A percentile compares a stretch with the other conserved stretches of the same genome.
These are phyloP conservation scores for Drosophila mauritiana DNA, from an alignment of 1,140 invertebrate genomes.

Conservation along the genomic window DNA sequence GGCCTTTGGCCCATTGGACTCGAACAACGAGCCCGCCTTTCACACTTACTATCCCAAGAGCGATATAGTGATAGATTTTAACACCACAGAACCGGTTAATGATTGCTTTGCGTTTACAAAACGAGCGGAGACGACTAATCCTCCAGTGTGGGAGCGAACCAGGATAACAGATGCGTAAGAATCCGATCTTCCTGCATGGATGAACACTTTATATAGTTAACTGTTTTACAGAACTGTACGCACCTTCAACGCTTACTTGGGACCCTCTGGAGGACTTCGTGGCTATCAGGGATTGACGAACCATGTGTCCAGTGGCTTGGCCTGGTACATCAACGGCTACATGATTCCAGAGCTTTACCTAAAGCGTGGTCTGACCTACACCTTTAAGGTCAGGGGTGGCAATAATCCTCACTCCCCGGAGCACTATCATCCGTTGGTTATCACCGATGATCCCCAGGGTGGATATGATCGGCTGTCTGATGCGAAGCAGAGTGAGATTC, in stretches of 20 bases:
- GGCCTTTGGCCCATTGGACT: constrained; percentile 93
- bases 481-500: constrained; percentile 89
- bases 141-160: constrained; percentile 90
- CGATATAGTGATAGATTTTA: constrained; percentile 89
- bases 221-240: constrained; percentile 86
- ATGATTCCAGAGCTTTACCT: constrained; percentile 94
- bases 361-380: constrained; percentile 93
- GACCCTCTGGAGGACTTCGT: constrained; percentile 90
- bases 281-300: constrained; percentile 91
- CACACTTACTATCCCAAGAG: constrained; percentile 92
- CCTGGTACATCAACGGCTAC: constrained; percentile 90
- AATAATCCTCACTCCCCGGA: constrained; percentile 95
- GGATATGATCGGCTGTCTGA: constrained; percentile 91
- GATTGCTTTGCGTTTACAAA: constrained; percentile 90
- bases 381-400: constrained; percentile 92
- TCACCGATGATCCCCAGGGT: constrained; percentile 94
- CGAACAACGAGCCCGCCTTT: constrained; percentile 92
- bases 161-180: constrained; percentile 90
- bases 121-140: constrained; percentile 72
- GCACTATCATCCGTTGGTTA: constrained; percentile 96
- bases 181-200: too few species aligned
- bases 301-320: constrained; percentile 84
- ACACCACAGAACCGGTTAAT: constrained; percentile 87
- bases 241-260: constrained; percentile 91
- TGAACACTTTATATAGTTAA: too few species aligned